These are phyloP conservation scores for Drosophila lacteicornis DNA, from an alignment of 1,140 invertebrate genomes.

Conservation along the genomic window DNA sequence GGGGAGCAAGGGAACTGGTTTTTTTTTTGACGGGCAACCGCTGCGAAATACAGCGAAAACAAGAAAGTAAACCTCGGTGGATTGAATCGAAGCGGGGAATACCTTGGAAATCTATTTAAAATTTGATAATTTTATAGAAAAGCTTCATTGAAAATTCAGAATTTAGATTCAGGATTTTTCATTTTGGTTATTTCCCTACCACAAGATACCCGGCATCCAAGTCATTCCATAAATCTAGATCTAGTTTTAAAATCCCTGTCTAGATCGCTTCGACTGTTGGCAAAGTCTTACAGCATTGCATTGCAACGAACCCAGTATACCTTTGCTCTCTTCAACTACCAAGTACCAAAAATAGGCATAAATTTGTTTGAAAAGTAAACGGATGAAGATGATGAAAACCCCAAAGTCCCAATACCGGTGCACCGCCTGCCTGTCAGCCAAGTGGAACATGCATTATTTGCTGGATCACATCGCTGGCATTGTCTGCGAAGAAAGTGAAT, in stretches of 20 bases:
- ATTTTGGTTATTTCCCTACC: neutral
- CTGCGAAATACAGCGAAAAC: constrained; percentile 44
- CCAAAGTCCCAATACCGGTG: constrained; percentile 6
- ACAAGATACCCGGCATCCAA: neutral
- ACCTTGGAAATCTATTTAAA: constrained; percentile 5
- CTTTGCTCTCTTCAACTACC: neutral
- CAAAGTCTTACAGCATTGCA: neutral
- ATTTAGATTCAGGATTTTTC: rapidly evolving
- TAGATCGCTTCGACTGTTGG: neutral
- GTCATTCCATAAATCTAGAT: neutral
- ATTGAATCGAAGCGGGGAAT: constrained; percentile 2
- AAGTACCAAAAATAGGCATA: constrained; percentile 51
- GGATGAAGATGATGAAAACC: constrained; percentile 65
- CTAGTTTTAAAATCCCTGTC: neutral
- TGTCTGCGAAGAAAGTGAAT: constrained; percentile 53
- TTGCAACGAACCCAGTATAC: neutral
- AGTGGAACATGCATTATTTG: constrained; percentile 63
- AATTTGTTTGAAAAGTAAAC: constrained; percentile 77
- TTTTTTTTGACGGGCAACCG: constrained; percentile 37
- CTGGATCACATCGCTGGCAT: constrained; percentile 51
- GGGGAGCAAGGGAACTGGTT: constrained; percentile 61
- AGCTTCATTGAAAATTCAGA: neutral
- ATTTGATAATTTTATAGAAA: neutral
- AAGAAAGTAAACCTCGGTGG: constrained; percentile 9
- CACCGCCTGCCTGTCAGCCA: constrained; percentile 51